Conservation (phyloP, 2,113 vertebrate species). For the Cephalopterus ornatus region DNA sequence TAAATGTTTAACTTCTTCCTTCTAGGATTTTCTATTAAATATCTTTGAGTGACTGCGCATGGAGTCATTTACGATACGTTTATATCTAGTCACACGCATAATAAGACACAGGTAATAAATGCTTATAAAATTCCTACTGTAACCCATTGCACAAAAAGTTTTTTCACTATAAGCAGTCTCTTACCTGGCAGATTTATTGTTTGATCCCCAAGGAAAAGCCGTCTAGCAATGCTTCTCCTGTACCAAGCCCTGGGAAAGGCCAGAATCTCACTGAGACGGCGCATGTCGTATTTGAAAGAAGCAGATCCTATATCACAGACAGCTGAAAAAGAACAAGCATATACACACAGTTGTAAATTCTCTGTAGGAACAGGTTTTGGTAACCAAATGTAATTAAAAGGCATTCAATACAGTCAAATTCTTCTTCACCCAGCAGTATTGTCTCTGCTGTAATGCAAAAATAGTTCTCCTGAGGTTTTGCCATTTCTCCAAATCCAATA, state of each 20-base stretch:
- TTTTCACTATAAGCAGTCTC: neutral
- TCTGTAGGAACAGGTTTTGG: neutral
- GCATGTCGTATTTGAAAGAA: slow-evolving; percentile 98
- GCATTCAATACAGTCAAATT: neutral
- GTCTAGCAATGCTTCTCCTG: slow-evolving; percentile 92
- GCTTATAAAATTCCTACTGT: neutral
- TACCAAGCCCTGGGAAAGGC: slow-evolving; percentile 98
- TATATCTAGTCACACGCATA: neutral
- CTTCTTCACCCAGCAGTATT: neutral
- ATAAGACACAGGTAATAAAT: neutral
- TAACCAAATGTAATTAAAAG: neutral
- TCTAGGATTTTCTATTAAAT: neutral
- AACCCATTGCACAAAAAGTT: neutral
- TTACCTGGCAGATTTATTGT: slow-evolving; percentile 94
- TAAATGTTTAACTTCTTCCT: neutral
- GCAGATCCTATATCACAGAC: slow-evolving; percentile 98
- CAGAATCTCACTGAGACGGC: slow-evolving; percentile 95
- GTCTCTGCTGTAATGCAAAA: neutral
- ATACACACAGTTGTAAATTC: neutral
- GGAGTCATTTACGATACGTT: neutral
- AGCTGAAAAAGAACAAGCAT: slow-evolving; percentile 71
- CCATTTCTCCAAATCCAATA: neutral
- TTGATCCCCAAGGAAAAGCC: slow-evolving; percentile 96
- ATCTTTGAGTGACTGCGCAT: neutral
- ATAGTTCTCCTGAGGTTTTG: neutral